Conservation (phyloP, 92 coral and sea anemone genomes). For the Porites divaricata region DNA sequence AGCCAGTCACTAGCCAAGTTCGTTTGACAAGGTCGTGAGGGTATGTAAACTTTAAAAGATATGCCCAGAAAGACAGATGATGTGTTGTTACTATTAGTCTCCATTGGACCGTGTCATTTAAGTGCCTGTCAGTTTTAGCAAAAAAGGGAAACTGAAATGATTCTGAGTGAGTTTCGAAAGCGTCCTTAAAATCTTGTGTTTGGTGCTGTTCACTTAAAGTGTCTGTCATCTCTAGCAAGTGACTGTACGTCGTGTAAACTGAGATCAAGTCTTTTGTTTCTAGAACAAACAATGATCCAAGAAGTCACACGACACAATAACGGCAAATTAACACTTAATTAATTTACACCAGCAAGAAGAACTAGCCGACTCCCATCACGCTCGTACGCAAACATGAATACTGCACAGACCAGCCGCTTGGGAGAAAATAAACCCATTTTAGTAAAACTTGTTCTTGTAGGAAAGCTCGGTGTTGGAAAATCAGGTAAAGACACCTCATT, state of each 20-base stretch:
- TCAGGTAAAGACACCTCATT: slow-evolving; percentile 54
- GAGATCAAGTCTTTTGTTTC: slow-evolving; percentile 10
- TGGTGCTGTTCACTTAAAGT: not conserved
- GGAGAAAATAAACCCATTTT: slow-evolving; percentile 48
- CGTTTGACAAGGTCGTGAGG: no score
- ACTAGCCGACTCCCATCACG: not conserved
- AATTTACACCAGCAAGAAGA: not conserved
- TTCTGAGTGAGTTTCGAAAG: not conserved
- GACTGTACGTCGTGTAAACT: slow-evolving; percentile 12
- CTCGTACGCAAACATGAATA: slow-evolving; percentile 29
- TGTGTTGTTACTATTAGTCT: no score
- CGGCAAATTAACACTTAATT: slow-evolving; percentile 27
- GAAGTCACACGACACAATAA: slow-evolving; percentile 29
- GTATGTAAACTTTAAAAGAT: no score
- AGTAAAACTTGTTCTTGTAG: slow-evolving; percentile 72
- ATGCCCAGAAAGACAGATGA: no score
- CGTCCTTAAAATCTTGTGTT: not conserved
- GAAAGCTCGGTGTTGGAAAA: slow-evolving; percentile 85
- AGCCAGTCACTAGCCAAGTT: no score
- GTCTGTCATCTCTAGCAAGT: not conserved
- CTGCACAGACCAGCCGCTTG: not conserved
- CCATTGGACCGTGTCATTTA: no score
- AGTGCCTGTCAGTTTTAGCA: no score
- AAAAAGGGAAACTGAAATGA: no score
- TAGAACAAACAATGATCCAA: slow-evolving; percentile 20